A percentile compares a stretch with the other conserved stretches of the same genome.
Conservation (phyloP, 2,797 vertebrate species). For the Alcedo atthis region DNA sequence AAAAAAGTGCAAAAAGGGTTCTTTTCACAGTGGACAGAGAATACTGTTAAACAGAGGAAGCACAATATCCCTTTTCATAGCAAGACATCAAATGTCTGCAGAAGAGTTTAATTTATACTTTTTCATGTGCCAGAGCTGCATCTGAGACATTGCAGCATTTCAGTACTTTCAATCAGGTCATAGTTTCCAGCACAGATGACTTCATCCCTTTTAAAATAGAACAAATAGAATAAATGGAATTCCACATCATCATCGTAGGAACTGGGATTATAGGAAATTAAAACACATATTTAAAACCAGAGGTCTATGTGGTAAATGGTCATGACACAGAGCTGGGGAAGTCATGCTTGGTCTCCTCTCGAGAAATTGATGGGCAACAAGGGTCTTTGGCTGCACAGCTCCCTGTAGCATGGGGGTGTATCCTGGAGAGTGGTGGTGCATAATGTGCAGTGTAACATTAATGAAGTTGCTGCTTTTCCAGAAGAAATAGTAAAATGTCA, state of each 20-base stretch:
- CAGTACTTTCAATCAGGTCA: slow-evolving; percentile 75
- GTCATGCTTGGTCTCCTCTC: slow-evolving; percentile 32
- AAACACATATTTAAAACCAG: slow-evolving; percentile 66
- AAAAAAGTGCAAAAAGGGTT: slow-evolving; percentile 69
- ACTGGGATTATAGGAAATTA: slow-evolving; percentile 76
- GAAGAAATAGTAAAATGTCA: not conserved
- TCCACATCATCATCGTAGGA: slow-evolving; percentile 70
- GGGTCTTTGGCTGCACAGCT: not conserved
- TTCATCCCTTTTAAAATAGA: slow-evolving; percentile 79
- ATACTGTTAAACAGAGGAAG: slow-evolving; percentile 77
- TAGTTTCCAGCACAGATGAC: slow-evolving; percentile 79
- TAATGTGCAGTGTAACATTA: not conserved
- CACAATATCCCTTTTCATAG: slow-evolving; percentile 81
- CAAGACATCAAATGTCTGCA: slow-evolving; percentile 78
- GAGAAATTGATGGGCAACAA: not conserved
- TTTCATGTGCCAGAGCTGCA: slow-evolving; percentile 73
- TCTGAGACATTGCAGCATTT: slow-evolving; percentile 75
- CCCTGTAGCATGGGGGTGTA: not conserved
- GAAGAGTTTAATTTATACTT: slow-evolving; percentile 80
- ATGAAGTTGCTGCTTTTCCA: not conserved
- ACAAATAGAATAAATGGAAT: slow-evolving; percentile 79
- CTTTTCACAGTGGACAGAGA: slow-evolving; percentile 78
- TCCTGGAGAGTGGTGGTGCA: slow-evolving; percentile 29
- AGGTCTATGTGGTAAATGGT: slow-evolving; percentile 53
- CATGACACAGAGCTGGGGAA: slow-evolving; percentile 34